Evolutionary conservation across 2,113 vertebrate genomes (phyloP).

Genomic region (Galemys pyrenaicus): DNA sequence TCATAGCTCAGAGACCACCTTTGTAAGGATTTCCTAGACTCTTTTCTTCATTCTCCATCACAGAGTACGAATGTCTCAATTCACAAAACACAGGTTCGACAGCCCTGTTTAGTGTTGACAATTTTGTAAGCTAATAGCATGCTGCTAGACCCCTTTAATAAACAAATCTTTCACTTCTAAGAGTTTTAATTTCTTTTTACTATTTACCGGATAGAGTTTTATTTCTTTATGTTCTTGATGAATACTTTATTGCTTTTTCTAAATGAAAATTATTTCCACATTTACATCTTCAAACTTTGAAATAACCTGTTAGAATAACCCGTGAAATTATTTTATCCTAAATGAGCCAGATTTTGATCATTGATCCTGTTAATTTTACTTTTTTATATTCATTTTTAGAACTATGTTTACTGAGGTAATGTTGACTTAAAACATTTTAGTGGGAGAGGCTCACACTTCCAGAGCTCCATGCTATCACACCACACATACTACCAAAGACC

Average conservation of each 20-base stretch:
- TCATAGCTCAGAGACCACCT: background rate
- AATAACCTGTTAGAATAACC: background rate
- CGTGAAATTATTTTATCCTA: conserved; percentile 7
- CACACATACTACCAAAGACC: too few relatives aligned
- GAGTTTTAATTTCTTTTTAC: background rate
- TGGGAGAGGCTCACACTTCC: too few relatives aligned
- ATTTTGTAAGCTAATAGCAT: background rate
- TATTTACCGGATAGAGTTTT: background rate
- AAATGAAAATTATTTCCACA: background rate
- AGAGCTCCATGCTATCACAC: too few relatives aligned
- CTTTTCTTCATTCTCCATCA: background rate
- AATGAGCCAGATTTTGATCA: background rate
- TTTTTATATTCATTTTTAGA: background rate
- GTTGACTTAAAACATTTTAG: too few relatives aligned
- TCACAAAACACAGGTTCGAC: background rate
- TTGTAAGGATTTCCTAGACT: background rate
- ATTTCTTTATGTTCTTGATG: background rate
- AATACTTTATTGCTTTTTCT: conserved; percentile 8
- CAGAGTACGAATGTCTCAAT: background rate
- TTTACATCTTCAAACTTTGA: background rate
- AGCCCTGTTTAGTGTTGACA: background rate
- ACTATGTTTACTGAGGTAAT: background rate
- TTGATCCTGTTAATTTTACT: background rate
- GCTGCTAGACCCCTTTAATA: background rate
- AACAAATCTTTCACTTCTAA: background rate